Evolutionary conservation across 2,113 vertebrate species (phyloP), one percentile per base, ranked within the genome.

Genomic region (Callocephalon fimbriatum): DNA sequence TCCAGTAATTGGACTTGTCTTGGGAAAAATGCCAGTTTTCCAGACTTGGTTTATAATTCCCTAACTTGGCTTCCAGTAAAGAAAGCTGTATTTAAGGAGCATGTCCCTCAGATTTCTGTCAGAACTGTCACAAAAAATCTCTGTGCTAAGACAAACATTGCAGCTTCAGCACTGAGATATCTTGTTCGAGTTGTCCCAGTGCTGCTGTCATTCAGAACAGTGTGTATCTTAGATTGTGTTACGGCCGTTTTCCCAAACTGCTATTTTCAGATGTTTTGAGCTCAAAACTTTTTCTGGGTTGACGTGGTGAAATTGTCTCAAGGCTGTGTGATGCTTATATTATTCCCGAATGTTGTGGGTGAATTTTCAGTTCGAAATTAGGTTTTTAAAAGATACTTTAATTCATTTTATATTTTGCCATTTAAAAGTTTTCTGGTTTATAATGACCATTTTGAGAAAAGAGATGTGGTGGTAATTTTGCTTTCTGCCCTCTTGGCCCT

Each of bases 1-100:
- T 94, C 35, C 80, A 94, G 59, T 96, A 97, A 95, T 91, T 90
- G 86, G 89, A 93, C 90, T 96, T 97, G 72, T 79, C 80, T 89
- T 93, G 78, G 91, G 94, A 95, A 92, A 21, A 72, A 86, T 61
- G 93, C 80, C 95, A 96, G 73, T 63, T 95, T 97, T 97, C 96
- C 76, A 93, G 93, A 51, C 90, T 92, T 90, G 35, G 59, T 92
- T 97, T 98, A 75, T 92, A 96, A 78, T 88, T 94, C 94, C n/a
- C 40, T 29, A 88, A 58, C 73, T 96, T 97, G 94, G 58, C 76
- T 97, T 78, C 68, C 62, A 26, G 70, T 88, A 82, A 95, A 97
- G 72, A 92, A 88, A 94, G 86, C 47, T 95, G 27, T 92, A 47
- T 76, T 81, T 61, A 61, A 72, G 42, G 68, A 74, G 10, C 10